Percentiles rank a stretch among this genome's conserved stretches.
Evolutionary conservation across 1,140 invertebrate species (phyloP).

Genomic region (Scaptomyza montana): DNA sequence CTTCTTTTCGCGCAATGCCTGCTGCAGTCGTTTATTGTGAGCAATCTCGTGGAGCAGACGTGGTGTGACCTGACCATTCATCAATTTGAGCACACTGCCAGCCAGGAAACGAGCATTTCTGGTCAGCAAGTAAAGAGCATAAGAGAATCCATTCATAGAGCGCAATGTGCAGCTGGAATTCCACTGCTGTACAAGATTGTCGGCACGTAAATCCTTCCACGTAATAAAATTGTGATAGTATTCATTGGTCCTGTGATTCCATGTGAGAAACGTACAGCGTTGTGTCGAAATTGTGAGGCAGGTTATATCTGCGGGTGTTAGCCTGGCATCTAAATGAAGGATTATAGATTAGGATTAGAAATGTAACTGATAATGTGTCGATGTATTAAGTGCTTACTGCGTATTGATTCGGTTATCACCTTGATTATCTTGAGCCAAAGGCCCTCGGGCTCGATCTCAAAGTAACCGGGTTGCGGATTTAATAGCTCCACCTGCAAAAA

Average conservation of each 20-base stretch:
- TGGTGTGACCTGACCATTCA: conserved; percentile 92
- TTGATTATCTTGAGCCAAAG: conserved; percentile 90
- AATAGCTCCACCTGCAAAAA: conserved; percentile 88
- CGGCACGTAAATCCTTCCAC: conserved; percentile 96
- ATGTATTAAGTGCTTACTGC: conserved; percentile 84
- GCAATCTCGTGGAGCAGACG: conserved; percentile 91
- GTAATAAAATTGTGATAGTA: conserved; percentile 97
- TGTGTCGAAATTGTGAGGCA: conserved; percentile 95
- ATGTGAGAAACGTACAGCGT: conserved; percentile 94
- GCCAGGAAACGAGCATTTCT: conserved; percentile 92
- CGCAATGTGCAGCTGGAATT: conserved; percentile 92
- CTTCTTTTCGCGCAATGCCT: conserved; percentile 86
- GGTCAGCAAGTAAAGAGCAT: conserved; percentile 90
- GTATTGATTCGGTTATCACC: conserved; percentile 88
- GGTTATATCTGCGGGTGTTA: conserved; percentile 87
- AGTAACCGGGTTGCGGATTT: conserved; percentile 90
- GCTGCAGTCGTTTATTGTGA: conserved; percentile 88
- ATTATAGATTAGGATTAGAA: conserved; percentile 12
- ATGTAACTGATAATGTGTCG: not conserved
- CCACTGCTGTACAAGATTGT: conserved; percentile 91
- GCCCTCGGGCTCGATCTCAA: conserved; percentile 95
- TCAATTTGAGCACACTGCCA: conserved; percentile 90
- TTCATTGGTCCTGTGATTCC: conserved; percentile 92
- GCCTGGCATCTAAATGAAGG: conserved; percentile 85
- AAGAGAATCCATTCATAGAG: conserved; percentile 84